Base-by-base conservation (phyloP, 1,140 invertebrate species). In the Nylanderia fulva region DNA sequence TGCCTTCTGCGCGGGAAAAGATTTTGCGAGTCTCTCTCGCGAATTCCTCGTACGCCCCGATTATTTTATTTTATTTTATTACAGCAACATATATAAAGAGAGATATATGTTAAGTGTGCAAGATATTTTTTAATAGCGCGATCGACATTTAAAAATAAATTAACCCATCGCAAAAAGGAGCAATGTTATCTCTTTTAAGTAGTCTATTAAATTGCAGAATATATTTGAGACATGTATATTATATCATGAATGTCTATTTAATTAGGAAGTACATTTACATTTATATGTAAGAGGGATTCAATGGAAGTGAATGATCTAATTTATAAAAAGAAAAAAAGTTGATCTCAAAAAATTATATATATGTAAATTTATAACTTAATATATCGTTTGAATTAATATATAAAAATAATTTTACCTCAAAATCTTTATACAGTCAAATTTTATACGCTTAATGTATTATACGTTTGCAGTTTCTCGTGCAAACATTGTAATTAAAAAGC, bases 401-500 rank as follows among this genome's bases (percentile, higher is more conserved):
- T 42, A 7, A 33, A 29, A 71, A 33, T 71, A 33, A 54, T 21
- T 71, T 52, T 6, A 33, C 27, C 45, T 52, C 1, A n/a, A 71
- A 8, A 11, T 33, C 48, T 21, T 71, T 21, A 9, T 54, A 36
- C 3, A 42, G 0, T 24, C 1, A 4, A 6, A 52, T 69, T 71
- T 71, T 71, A 5, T 71, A 71, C 11, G 9, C 9, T 52, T 48
- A 52, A 52, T 58, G 2, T 33, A 58, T 36, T 24, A 36, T 0
- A 15, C 24, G 11, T 33, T 21, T 42, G 9, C 21, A 9, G 3
- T 33, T 60, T 9, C 33, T 36, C n/a, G 1, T 75, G 24, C 18
- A 74, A 60, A 48, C 24, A 42, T 60, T 75, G 21, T 75, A 75
- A 75, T 36, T 39, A n/a, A 5, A 75, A 48, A 48, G 11, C 15